Base-by-base conservation (phyloP, 2,113 vertebrate species). In the Hypanus sabinus region DNA sequence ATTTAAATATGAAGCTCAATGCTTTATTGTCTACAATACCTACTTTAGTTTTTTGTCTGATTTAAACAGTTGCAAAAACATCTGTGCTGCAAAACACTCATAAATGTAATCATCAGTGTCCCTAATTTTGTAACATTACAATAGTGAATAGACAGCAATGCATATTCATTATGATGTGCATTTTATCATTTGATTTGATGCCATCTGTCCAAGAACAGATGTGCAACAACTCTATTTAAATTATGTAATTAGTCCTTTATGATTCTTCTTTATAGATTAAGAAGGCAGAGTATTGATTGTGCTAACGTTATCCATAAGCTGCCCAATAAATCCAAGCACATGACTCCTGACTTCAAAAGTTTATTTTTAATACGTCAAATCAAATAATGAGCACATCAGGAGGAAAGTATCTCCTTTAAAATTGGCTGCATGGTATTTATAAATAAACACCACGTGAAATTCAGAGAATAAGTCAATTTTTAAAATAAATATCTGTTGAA, bases 101-200 rank as follows among this genome's bases (percentile, higher is more conserved):
- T 70, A 68, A 68, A 91, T 70, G 20, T 68, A 91, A 91, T 38
- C n/a, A 70, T 16, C 10, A 62, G 2, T 91, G 88, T 36, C 36
- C 62, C 33, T 70, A 38, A n/a, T 91, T 91, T 91, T 62, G 14
- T 36, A 91, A 62, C 62, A n/a, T 18, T 91, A 33, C 27, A 30
- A 88, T 88, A 11, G 83, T 24, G 57, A 2, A 57, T n/a, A 33
- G 5, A 68, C 62, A 36, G 62, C n/a, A 10, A n/a, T 70, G 88
- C 68, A 71, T 12, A 73, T 27, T 91, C 33, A 68, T 22, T 91
- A n/a, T 91, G 62, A 36, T 62, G 12, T 70, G 88, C 65, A 91
- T 91, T 91, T 91, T 70, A 91, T 36, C 65, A 91, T 91, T 91
- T 91, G n/a, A 27, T 91, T 91, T 91, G 88, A 38, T 38, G 65